Evolutionary conservation across 1,140 invertebrate genomes (phyloP), one percentile per base, ranked within the genome.

Genomic region (Saccostrea cuccullata): DNA sequence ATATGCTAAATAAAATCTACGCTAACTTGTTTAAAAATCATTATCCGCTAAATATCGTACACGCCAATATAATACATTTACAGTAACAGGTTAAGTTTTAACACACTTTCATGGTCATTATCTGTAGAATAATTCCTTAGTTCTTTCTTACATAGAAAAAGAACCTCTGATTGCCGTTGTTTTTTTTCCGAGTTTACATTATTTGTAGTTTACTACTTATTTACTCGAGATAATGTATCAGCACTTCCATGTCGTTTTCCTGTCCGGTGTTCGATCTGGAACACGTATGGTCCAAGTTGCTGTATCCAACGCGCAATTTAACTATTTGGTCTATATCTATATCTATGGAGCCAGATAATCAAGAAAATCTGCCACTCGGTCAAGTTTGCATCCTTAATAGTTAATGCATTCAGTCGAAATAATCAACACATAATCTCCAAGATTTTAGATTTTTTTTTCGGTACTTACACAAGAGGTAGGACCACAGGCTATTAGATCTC

Each of bases 201-300:
- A 86, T 87, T 20, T 84, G 85, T 56, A 91, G 60, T 64, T 88
- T 86, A 15, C 60, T 26, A 77, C 26, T 56, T 83, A 89, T 3
- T 55, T 2, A 0, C 83, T 64, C 73, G 26, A 17, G 58, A 86
- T 89, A 56, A 88, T 83, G 26, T 55, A 60, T 26, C 89, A 86
- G 55, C 88, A 86, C 4, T 73, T 47, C 40, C 40, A 47, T 47
- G 40, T 47, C 40, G 40, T 47, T 47, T 47, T 6, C 40, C 40
- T 47, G 82, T 88, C 88, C 90, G 26, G 20, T 58, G 40, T 47
- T 47, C 40, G 40, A 47, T 47, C 40, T 6, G 40, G 40, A 47
- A 47, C 40, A 47, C 2, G 40, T 47, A 47, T 56, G 90, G 89
- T n/a, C 88, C 89, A 15, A 89, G 12, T 47, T 23, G 12, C n/a